These are phyloP conservation scores for Gobionotothen gibberifrons DNA, from an alignment of 2,797 vertebrate genomes.

Conservation along the genomic window DNA sequence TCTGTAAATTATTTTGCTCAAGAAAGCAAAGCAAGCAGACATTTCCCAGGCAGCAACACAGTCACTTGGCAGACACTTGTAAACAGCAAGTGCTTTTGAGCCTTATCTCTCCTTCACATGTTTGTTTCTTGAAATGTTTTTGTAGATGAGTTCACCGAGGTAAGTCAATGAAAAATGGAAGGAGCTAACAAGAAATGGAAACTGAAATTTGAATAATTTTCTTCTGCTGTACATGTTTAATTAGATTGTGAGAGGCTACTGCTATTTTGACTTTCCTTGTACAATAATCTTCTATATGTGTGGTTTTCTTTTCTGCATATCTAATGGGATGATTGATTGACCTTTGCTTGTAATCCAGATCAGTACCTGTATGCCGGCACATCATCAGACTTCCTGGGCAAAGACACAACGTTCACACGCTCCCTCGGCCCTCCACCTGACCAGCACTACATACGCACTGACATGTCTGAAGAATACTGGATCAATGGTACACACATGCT, in stretches of 20 bases:
- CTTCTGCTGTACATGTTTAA: neutral
- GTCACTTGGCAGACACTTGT: constrained; percentile 38
- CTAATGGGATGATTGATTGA: neutral
- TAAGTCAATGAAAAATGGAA: constrained; percentile 6
- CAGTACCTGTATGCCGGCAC: constrained; percentile 95
- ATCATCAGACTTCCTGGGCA: constrained; percentile 97
- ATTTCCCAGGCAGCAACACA: constrained; percentile 38
- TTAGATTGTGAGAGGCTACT: neutral
- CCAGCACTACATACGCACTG: constrained; percentile 96
- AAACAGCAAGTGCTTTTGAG: constrained; percentile 45
- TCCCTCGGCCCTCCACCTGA: constrained; percentile 93
- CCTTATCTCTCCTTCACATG: constrained; percentile 18
- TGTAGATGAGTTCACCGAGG: constrained; percentile 12
- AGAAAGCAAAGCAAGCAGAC: constrained; percentile 7
- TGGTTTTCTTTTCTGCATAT: no score
- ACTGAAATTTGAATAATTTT: neutral
- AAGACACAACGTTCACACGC: constrained; percentile 94
- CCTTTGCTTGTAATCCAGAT: constrained; percentile 80
- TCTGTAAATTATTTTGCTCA: constrained; percentile 17
- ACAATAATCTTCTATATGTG: neutral
- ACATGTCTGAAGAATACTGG: constrained; percentile 98
- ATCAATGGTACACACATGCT: constrained; percentile 90
- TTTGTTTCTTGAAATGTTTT: constrained; percentile 39
- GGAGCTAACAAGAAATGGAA: neutral
- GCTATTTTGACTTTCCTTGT: neutral